Conservation (phyloP, 2,888 invertebrate species). For the Clepsis dumicolana region DNA sequence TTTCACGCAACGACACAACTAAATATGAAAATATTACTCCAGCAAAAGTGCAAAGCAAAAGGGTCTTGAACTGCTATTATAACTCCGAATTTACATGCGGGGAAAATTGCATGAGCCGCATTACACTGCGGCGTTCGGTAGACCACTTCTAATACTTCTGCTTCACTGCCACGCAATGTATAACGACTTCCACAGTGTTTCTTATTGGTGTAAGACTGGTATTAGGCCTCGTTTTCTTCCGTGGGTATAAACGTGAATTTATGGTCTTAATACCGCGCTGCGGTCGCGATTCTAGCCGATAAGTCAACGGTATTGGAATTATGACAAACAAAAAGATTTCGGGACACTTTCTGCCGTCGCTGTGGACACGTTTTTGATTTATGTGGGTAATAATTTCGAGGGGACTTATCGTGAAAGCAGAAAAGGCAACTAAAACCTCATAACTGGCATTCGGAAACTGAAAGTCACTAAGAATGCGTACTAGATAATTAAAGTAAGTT, state of each 20-base stretch:
- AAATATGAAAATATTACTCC: constrained; percentile 37
- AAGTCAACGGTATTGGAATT: constrained; percentile 28
- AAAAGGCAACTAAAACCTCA: neutral
- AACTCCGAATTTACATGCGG: neutral
- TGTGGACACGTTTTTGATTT: neutral
- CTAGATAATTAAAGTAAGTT: no score
- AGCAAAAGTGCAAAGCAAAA: constrained; percentile 34
- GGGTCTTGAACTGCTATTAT: constrained; percentile 29
- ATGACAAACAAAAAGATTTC: constrained; percentile 30
- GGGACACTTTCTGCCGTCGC: constrained; percentile 7
- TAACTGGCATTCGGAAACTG: neutral
- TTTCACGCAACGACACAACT: constrained; percentile 39
- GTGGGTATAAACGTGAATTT: constrained; percentile 33
- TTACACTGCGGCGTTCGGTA: no score
- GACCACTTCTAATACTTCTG: no score
- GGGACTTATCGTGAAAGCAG: neutral
- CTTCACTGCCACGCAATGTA: no score
- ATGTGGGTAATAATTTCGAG: neutral
- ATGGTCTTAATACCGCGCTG: constrained; percentile 35
- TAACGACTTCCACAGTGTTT: no score
- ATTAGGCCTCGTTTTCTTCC: constrained; percentile 17
- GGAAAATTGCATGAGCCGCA: no score
- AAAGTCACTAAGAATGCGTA: no score
- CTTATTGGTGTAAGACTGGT: no score
- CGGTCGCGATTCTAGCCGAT: constrained; percentile 22